Conservation (phyloP, 2,113 vertebrate genomes). For the Rynchops niger region DNA sequence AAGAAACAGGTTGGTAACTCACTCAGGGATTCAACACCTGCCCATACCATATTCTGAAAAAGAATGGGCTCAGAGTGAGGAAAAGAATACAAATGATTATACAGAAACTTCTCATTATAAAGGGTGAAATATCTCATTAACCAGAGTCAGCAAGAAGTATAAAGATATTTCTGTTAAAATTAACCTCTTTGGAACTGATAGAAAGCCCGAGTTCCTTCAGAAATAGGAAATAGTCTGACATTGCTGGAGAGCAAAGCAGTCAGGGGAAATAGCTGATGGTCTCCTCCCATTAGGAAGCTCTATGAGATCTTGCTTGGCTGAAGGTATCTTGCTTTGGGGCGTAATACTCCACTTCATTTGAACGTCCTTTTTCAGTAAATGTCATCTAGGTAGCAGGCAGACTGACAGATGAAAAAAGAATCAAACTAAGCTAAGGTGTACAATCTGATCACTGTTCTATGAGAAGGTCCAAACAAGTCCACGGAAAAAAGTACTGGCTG, state of each 20-base stretch:
- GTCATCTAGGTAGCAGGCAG: neutral
- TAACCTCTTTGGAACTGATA: neutral
- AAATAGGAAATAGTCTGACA: neutral
- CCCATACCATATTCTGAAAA: neutral
- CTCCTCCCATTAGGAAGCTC: neutral
- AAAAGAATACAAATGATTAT: neutral
- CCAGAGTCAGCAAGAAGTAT: neutral
- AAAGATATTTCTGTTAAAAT: neutral
- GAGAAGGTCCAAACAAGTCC: neutral
- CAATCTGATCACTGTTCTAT: neutral
- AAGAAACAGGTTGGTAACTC: neutral
- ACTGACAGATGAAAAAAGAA: neutral
- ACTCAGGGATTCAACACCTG: neutral
- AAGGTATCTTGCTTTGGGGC: neutral
- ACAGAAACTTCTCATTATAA: neutral
- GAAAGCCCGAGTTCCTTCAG: neutral
- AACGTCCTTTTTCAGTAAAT: neutral
- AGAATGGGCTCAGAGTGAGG: neutral
- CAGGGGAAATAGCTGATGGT: neutral
- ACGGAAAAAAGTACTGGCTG: neutral
- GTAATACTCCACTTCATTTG: neutral
- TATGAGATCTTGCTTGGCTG: neutral
- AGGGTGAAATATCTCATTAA: neutral
- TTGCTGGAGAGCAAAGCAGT: neutral
- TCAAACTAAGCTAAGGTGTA: neutral